Evolutionary conservation across 1,140 invertebrate genomes (phyloP).

Genomic region (Scaptomyza hsui): DNA sequence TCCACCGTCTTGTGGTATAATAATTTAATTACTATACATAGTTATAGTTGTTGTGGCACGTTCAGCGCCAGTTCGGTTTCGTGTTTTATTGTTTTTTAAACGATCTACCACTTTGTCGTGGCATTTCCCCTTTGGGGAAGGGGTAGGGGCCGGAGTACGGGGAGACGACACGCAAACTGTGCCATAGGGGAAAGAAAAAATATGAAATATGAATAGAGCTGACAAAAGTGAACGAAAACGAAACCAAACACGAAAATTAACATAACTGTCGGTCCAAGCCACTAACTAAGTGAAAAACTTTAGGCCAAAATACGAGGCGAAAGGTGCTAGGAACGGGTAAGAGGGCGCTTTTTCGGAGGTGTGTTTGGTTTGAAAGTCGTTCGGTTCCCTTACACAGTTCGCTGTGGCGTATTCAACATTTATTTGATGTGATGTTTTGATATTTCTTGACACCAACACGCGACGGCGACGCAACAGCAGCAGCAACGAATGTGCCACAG

Average conservation of each 20-base stretch:
- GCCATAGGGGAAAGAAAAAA: slow-evolving; percentile 26
- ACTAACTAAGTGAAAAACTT: slow-evolving; percentile 44
- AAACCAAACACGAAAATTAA: slow-evolving; percentile 66
- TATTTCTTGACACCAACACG: slow-evolving; percentile 84
- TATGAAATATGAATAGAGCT: slow-evolving; percentile 73
- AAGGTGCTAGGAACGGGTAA: slow-evolving; percentile 62
- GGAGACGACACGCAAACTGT: slow-evolving; percentile 51
- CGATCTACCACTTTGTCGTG: slow-evolving; percentile 77
- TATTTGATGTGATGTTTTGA: slow-evolving; percentile 84
- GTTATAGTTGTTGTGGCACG: slow-evolving; percentile 25
- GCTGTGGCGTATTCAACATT: slow-evolving; percentile 76
- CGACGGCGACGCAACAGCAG: slow-evolving; percentile 64
- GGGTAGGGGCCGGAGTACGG: slow-evolving; percentile 11
- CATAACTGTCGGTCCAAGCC: slow-evolving; percentile 61
- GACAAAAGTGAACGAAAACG: slow-evolving; percentile 57
- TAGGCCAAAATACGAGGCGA: slow-evolving; percentile 44
- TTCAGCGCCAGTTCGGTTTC: slow-evolving; percentile 28
- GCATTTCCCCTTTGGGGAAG: slow-evolving; percentile 31
- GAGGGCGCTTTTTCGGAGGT: neutral
- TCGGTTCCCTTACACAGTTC: slow-evolving; percentile 29
- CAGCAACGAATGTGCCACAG: slow-evolving; percentile 72
- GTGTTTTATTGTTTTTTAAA: slow-evolving; percentile 83
- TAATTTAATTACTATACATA: slow-evolving; percentile 76
- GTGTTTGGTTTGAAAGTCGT: neutral
- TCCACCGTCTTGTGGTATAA: slow-evolving; percentile 64